Evolutionary conservation across 2,888 invertebrate species (phyloP), one percentile per base, ranked within the genome.

Genomic region (Erebia epiphron): DNA sequence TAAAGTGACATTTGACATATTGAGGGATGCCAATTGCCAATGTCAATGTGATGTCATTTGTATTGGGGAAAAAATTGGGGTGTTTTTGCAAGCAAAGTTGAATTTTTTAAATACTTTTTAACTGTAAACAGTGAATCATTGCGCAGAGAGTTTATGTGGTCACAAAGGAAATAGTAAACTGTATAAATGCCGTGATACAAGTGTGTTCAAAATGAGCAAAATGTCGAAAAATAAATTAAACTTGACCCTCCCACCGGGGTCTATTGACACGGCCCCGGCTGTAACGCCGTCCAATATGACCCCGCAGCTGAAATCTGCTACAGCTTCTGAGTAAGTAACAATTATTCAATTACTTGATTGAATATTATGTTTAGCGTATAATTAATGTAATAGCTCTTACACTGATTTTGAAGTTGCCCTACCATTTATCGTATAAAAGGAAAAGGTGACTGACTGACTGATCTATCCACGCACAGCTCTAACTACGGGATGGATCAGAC

Each of bases 211-310:
- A 79, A 94, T 94, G 94, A 94, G 91, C 86, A 95, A 94, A 90
- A 97, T 98, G 97, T 98, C 98, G 81, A 98, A 98, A 91, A 98
- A 98, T 90, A 98, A 98, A 93, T 94, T 98, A 82, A 98, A 98
- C 87, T 92, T 98, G 90, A 98, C 98, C 85, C 94, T 98, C 85
- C 98, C 98, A 82, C 97, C 98, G 83, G 97, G 97, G 87, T 96
- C 97, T 77, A 96, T 98, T 79, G 98, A 97, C 90, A 95, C 96
- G 68, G 95, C 94, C 72, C 95, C 95, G 73, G 92, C 94, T 43
- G 90, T 94, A 66, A 95, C 95, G 74, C 95, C 95, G 71, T 94
- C 95, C 26, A 92, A 93, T 78, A 94, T 93, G 90, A 94, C 93
- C 26, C 94, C 94, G 50, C 93, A 94, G 82, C 90, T 94, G 76